A percentile compares a stretch with the other conserved stretches of the same genome.
These are phyloP conservation scores for Menidia beryllina DNA, from an alignment of 2,113 vertebrate genomes.

Conservation along the genomic window DNA sequence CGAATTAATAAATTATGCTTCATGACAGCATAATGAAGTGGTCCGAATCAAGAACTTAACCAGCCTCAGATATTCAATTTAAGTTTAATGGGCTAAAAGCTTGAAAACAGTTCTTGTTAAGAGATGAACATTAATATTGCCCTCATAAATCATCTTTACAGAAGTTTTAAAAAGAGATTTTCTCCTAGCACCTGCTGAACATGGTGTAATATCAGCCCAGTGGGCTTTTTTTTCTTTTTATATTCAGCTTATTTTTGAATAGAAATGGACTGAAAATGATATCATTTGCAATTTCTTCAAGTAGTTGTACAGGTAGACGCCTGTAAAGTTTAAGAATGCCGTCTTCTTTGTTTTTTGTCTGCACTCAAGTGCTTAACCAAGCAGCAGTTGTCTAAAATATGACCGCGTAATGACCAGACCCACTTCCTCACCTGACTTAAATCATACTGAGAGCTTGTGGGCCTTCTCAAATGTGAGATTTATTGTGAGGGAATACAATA, in stretches of 20 bases:
- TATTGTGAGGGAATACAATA: conserved; percentile 5
- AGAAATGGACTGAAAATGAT: not conserved
- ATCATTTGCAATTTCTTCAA: not conserved
- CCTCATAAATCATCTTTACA: too few species aligned
- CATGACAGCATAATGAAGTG: too few species aligned
- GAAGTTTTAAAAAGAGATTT: not conserved
- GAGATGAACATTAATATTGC: too few species aligned
- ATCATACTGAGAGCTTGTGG: conserved; percentile 1
- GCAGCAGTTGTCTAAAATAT: not conserved
- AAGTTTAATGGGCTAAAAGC: not conserved
- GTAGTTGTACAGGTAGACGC: not conserved
- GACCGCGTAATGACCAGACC: conserved; percentile 1
- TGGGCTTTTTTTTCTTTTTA: too few species aligned
- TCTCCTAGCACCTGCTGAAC: too few species aligned
- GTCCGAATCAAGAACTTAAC: not conserved
- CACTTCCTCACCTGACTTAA: not conserved
- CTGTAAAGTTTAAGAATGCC: not conserved
- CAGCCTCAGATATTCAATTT: not conserved
- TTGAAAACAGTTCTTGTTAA: not conserved
- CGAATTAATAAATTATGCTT: not conserved
- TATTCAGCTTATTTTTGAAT: not conserved
- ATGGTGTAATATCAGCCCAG: too few species aligned
- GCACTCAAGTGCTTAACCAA: not conserved
- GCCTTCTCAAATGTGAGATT: conserved; percentile 7
- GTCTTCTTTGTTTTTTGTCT: not conserved